Base-by-base conservation (phyloP, 2,113 vertebrate genomes). In the Platichthys flesus region DNA sequence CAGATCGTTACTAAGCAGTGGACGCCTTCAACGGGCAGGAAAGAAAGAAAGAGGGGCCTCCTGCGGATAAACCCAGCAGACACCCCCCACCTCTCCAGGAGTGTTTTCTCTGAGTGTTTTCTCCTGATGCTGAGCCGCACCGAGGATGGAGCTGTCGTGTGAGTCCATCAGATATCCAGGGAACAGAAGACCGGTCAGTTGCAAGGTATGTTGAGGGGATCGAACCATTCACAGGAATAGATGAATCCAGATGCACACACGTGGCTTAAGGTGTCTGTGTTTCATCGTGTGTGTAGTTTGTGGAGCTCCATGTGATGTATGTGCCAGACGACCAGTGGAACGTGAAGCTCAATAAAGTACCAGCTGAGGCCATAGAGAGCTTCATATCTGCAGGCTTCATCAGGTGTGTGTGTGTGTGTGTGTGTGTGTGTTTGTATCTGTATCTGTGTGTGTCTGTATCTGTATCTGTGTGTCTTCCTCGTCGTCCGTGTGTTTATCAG, bases 371-470 rank as follows among this genome's bases (percentile, higher is more conserved):
- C 80, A 91, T 93, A 66, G 94, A 93, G 45, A 94, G 92, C 77
- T 98, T 97, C 67, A 68, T 96, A 90, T 98, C 97, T 71, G 96
- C 95, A 4, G 97, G 96, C 67, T 98, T 99, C 90, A 96, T 98
- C 93, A 96, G 97, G 96, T 95, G 2, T 24, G 2, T 45, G 9
- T 8, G 40, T 54, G 13, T 54, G 20, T 54, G 13, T 54, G 20
- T 47, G 13, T 47, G 14, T 47, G 0, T 47, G 45, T 47, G 12
- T 47, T 14, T 47, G 10, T 47, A 14, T 35, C 7, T 40, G 28
- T 31, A 5, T 31, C 0, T 31, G 28, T 31, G 14, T 45, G 10
- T 45, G 42, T 47, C 10, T 47, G 45, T 35, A 1, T 40, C 3
- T 28, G 26, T 28, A 2, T 28, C 0, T 31, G 31, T 31, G 31